Evolutionary conservation across 30 jellyfish, hydroid and myxozoan genomes (phyloP), one percentile per base, ranked within the genome.

Genomic region (Chrysaora quinquecirrha): DNA sequence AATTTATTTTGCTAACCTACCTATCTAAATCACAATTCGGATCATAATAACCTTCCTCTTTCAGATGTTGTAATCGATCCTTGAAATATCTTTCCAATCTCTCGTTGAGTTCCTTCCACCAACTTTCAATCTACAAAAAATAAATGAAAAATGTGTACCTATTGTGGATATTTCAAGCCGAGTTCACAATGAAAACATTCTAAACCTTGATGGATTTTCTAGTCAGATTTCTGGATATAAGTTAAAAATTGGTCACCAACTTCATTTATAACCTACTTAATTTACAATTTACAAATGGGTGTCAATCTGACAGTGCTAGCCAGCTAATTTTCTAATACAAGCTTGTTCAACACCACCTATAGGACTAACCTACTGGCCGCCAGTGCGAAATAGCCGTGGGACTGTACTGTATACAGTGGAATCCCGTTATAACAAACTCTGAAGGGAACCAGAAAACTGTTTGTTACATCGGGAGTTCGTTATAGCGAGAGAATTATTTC

Each of bases 71-170:
- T 12, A 73, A 29, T 22, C 24, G 56, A 2, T 23, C 77, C 28
- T 73, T 73, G 82, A 4, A 73, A 73, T 22, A 73, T 3, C 4
- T 4, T 19, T 73, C 86, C 76, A 73, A 68, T 19, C 86, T 30
- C 48, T 73, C 83, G 34, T 71, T 4, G 27, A 31, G 32, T 30
- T 71, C 83, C 31, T 80, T 71, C 83, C 83, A 71, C 83, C 83
- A 71, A 7, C 77, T 11, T 30, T 71, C 83, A 32, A 71, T 71
- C 83, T 71, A 9, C 24, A 43, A 43, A 52, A 52, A 52, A 52
- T 25, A 52, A 52, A 52, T 4, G 27, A 52, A 52, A 52, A 52
- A 52, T 52, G 19, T 12, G 68, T 4, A 52, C 54, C 54, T 38
- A 52, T 52, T 25, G 19, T 52, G 68, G 68, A 52, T 52, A 20